These are phyloP conservation scores for Phania funesta DNA, from an alignment of 2,888 invertebrate species.

Conservation along the genomic window DNA sequence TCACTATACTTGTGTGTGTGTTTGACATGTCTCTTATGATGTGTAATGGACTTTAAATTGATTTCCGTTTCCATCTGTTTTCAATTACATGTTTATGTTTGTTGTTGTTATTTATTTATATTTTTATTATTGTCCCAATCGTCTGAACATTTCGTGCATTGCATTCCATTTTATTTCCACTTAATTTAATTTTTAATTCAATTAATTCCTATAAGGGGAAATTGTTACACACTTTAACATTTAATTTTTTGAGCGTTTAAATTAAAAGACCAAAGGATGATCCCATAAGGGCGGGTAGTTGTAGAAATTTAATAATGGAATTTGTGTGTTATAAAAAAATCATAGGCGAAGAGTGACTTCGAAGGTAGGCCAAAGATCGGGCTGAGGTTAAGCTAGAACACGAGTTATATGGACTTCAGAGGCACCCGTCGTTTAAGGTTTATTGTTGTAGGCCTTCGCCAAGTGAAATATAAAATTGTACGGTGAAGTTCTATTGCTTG, in stretches of 20 bases:
- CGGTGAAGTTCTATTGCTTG: no score
- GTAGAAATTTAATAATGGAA: no score
- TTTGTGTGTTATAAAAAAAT: no score
- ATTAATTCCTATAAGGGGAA: slow-evolving; percentile 26
- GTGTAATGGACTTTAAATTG: background rate
- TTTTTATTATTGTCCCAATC: background rate
- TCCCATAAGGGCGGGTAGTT: no score
- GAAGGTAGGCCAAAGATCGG: no score
- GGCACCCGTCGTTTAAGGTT: no score
- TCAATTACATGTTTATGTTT: slow-evolving; percentile 1
- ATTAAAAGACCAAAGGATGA: background rate
- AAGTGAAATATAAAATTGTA: no score
- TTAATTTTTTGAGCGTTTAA: background rate
- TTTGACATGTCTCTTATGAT: background rate
- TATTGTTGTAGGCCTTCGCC: no score
- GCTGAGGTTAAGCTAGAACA: no score
- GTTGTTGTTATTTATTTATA: background rate
- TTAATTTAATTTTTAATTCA: slow-evolving; percentile 42
- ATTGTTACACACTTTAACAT: background rate
- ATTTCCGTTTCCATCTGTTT: slow-evolving; percentile 4
- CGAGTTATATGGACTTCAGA: no score
- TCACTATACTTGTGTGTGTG: no score
- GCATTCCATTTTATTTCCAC: slow-evolving; percentile 19
- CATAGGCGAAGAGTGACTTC: no score
- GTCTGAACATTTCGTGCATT: slow-evolving; percentile 20